phyloP scores from a whole-genome alignment of 2,797 vertebrate genomes.

The Loriculus beryllinus region DNA sequence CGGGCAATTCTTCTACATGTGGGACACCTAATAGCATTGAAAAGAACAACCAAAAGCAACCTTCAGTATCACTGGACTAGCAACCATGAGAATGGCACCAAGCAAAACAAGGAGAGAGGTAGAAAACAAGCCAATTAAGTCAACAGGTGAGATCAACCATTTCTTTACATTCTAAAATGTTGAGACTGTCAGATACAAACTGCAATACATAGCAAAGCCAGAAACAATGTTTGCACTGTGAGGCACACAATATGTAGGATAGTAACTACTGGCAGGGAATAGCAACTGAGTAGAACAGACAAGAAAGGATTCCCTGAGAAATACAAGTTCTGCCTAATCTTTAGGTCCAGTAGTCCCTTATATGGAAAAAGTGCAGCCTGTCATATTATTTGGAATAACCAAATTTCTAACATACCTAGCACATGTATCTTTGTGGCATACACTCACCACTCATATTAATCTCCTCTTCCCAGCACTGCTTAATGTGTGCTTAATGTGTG shows the following conservation, averaged over 20 bases:
- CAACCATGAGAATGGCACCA: background rate
- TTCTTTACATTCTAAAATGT: background rate
- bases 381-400: background rate
- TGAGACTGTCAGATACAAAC: background rate
- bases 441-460: background rate
- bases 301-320: background rate
- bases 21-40: background rate
- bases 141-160: background rate
- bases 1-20: background rate
- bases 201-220: background rate
- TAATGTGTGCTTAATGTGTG: no score
- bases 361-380: background rate
- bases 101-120: background rate
- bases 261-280: background rate
- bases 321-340: background rate
- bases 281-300: background rate
- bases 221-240: background rate
- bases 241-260: background rate
- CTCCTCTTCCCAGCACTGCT: background rate
- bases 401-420: background rate
- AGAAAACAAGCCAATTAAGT: background rate
- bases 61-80: background rate
- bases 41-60: background rate
- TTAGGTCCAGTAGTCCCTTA: background rate
- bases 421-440: fast-evolving